Evolutionary conservation across 2,113 vertebrate species (phyloP).

Genomic region (Clupea harengus): DNA sequence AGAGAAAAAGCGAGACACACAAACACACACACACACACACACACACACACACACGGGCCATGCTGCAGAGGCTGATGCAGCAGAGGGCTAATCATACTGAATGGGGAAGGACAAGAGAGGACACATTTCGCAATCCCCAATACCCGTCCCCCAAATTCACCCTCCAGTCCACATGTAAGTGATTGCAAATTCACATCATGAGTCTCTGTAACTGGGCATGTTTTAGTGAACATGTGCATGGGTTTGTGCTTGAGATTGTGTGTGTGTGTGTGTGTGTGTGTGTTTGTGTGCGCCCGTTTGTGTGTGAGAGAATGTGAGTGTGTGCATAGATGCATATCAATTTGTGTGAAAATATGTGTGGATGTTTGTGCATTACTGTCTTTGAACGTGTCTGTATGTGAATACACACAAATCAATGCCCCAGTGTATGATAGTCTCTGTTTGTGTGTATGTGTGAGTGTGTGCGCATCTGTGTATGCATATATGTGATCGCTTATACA

Average conservation of each 20-base stretch:
- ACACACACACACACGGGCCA: background rate
- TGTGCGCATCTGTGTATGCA: background rate
- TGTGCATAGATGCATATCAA: background rate
- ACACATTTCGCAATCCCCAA: slow-evolving; percentile 11
- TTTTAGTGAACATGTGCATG: background rate
- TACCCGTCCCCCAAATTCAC: background rate
- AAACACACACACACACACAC: background rate
- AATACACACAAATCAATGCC: no score
- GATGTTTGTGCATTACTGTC: background rate
- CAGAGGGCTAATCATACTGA: background rate
- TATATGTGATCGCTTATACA: background rate
- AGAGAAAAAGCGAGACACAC: background rate
- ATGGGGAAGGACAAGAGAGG: slow-evolving; percentile 17
- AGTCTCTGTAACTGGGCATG: background rate
- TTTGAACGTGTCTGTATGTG: background rate
- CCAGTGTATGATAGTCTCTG: background rate
- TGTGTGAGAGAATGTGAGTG: background rate
- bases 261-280: background rate
- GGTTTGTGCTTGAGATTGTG: background rate
- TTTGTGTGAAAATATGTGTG: background rate
- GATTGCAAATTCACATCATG: slow-evolving; percentile 16
- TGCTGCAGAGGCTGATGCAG: slow-evolving; percentile 26
- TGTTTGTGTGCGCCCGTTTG: background rate
- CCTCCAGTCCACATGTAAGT: background rate
- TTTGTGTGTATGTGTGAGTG: background rate